Percentiles rank a stretch among this genome's conserved stretches.
phyloP scores from a whole-genome alignment of 2,888 invertebrate genomes.

The Drosophila melanosoma region DNA sequence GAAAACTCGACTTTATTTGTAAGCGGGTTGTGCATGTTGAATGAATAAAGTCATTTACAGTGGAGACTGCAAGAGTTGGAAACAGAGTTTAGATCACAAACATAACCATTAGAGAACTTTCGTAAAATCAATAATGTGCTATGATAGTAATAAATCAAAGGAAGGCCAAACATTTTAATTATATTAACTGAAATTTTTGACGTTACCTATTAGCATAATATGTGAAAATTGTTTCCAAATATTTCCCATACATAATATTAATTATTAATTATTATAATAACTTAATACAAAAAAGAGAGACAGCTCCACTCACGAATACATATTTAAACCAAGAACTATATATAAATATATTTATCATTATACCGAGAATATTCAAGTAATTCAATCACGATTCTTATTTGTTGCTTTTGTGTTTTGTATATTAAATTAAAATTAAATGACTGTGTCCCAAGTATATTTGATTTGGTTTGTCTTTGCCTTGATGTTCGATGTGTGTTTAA shows the following conservation, averaged over 20 bases:
- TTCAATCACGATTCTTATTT: not conserved
- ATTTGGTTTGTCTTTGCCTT: constrained; percentile 19
- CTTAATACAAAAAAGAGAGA: not conserved
- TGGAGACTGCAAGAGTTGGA: not conserved
- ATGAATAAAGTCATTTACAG: constrained; percentile 3
- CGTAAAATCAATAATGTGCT: not conserved
- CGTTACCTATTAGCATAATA: not conserved
- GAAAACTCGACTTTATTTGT: constrained; percentile 27
- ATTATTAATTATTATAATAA: not conserved
- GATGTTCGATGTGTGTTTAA: constrained; percentile 45
- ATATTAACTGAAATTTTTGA: not conserved
- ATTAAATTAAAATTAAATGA: constrained; percentile 37
- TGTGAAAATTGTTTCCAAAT: not conserved
- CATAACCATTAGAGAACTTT: not conserved
- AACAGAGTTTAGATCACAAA: not conserved
- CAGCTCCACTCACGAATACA: not conserved
- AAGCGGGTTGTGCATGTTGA: constrained; percentile 2
- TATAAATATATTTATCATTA: not conserved
- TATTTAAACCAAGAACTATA: too few species aligned
- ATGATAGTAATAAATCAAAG: not conserved
- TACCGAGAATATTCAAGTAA: constrained; percentile 11
- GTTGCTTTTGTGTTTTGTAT: constrained; percentile 34
- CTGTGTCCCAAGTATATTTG: constrained; percentile 33
- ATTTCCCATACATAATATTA: not conserved
- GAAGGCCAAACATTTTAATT: not conserved